Conservation (phyloP, 2,888 invertebrate genomes). For the Bunonema sp. region DNA sequence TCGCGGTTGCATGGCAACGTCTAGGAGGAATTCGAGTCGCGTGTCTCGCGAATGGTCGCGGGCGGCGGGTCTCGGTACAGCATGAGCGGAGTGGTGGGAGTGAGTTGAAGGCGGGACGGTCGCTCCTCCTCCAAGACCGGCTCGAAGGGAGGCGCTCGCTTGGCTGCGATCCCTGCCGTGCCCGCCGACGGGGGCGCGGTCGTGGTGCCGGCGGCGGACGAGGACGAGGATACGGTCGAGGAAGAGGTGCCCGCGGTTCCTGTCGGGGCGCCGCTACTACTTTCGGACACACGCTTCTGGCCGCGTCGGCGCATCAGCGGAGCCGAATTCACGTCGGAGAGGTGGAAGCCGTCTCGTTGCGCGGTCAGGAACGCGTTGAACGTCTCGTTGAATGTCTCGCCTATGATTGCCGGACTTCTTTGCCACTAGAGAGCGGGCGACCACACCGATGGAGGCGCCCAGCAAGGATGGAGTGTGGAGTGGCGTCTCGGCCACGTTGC, state of each 20-base stretch:
- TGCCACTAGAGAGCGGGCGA: too few species aligned
- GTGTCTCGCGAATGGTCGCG: conserved; percentile 21
- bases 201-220: background rate
- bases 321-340: conserved; percentile 57
- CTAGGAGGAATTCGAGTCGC: conserved; percentile 13
- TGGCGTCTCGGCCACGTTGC: conserved; percentile 35
- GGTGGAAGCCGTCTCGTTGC: conserved; percentile 59
- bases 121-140: conserved; percentile 18
- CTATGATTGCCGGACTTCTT: too few species aligned
- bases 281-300: conserved; percentile 13
- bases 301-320: conserved; percentile 28
- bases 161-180: conserved; percentile 3
- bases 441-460: conserved; percentile 31
- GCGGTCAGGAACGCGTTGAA: conserved; percentile 60
- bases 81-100: conserved; percentile 9
- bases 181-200: conserved; percentile 6
- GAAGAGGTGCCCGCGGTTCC: background rate
- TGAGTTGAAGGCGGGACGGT: conserved; percentile 14
- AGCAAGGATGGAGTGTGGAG: conserved; percentile 42
- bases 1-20: too few species aligned
- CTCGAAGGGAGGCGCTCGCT: conserved; percentile 15
- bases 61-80: conserved; percentile 21
- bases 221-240: background rate
- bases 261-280: background rate
- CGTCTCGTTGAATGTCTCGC: conserved; percentile 52